Conservation (phyloP, 2,113 vertebrate genomes). For the Tursiops truncatus region DNA sequence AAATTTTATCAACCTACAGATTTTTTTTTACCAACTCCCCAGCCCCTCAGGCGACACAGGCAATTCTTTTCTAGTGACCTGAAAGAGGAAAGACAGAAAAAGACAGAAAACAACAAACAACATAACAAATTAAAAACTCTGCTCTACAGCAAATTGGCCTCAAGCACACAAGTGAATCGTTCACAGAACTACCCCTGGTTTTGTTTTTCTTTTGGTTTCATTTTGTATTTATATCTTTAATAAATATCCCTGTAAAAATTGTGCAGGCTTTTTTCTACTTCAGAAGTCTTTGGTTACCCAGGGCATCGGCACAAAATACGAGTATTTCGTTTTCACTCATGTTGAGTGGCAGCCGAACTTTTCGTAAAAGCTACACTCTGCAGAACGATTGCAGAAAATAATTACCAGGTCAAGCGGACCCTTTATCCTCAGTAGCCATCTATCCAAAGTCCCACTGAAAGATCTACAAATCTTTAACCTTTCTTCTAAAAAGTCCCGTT, state of each 20-base stretch:
- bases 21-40: background rate
- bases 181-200: background rate
- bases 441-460: background rate
- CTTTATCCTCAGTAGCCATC: background rate
- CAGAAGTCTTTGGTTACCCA: background rate
- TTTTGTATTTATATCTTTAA: background rate
- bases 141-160: background rate
- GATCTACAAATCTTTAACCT: conserved; percentile 10
- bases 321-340: background rate
- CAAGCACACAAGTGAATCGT: background rate
- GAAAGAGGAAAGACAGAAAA: background rate
- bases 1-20: background rate
- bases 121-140: background rate
- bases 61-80: background rate
- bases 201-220: background rate
- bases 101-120: background rate
- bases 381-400: background rate
- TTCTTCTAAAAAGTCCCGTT: background rate
- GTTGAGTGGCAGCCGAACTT: background rate
- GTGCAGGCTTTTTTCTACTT: background rate
- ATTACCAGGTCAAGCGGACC: background rate
- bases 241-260: background rate
- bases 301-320: background rate
- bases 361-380: background rate
- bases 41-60: background rate